Base-by-base conservation (phyloP, 1,140 invertebrate species). In the Diplogasteroides magnus region DNA sequence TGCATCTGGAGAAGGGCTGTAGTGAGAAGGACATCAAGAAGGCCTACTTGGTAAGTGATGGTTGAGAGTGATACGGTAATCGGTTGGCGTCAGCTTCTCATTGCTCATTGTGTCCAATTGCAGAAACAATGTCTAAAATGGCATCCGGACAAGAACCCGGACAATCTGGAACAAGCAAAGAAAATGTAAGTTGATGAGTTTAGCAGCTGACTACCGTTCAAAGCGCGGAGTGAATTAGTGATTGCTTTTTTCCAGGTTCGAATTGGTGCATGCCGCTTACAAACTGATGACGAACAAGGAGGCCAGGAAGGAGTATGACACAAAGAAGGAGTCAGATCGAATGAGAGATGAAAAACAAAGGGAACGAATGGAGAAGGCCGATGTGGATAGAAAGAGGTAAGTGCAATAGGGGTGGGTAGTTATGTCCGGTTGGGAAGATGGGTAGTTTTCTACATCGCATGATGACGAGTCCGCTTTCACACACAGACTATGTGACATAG, bases 71-170 rank as follows among this genome's bases (percentile, higher is more conserved):
- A 48, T 11, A 19, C 37, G n/a, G 37, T 48, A 48, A 48, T 48
- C 37, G 6, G 37, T 11, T 48, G 19, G 6, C 37, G n/a, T n/a
- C n/a, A n/a, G n/a, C n/a, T n/a, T n/a, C n/a, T n/a, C n/a, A n/a
- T n/a, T n/a, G n/a, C n/a, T n/a, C n/a, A n/a, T n/a, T n/a, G n/a
- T n/a, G n/a, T n/a, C n/a, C n/a, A n/a, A 48, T 48, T 48, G 37
- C 37, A 48, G 37, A 48, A 48, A 27, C 70, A 72, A 26, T 72
- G 70, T 63, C 65, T 72, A 11, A 72, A 72, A 31, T 72, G 70
- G 70, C 70, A 72, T 72, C 70, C 70, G 25, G 70, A 72, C 31
- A 72, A 72, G 48, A 72, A 72, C 29, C 31, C 28, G 25, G 26
- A 72, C 48, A 72, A 72, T 61, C 27, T 67, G 55, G 70, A 72